phyloP scores from a whole-genome alignment of 2,888 invertebrate genomes.

The Plagodis dolabraria region DNA sequence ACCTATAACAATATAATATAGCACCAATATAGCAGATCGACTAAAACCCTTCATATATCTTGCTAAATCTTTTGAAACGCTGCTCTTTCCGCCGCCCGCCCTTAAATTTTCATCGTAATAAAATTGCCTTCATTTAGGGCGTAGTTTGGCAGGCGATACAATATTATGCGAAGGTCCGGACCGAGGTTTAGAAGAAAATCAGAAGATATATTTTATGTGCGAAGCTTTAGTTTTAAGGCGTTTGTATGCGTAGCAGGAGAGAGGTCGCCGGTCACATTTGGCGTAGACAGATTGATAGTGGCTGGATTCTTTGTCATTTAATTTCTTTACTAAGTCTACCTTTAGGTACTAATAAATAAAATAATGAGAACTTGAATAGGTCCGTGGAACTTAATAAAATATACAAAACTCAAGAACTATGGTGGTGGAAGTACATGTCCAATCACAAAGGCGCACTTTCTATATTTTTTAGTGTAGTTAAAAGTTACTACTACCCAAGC shows the following conservation, averaged over 20 bases:
- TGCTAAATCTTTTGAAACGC: conserved; percentile 4
- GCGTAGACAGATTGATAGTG: conserved; percentile 17
- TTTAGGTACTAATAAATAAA: too few species aligned
- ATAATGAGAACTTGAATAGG: too few species aligned
- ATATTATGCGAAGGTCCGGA: conserved; percentile 28
- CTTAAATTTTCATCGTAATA: conserved; percentile 29
- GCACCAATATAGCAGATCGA: background rate
- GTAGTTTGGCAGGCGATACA: conserved; percentile 26
- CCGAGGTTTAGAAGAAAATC: conserved; percentile 13
- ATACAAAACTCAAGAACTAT: too few species aligned
- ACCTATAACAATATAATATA: too few species aligned
- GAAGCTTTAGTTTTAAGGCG: background rate
- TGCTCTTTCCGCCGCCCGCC: conserved; percentile 8
- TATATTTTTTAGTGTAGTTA: too few species aligned
- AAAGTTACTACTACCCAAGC: too few species aligned
- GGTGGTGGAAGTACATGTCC: too few species aligned
- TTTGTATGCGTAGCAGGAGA: conserved; percentile 18
- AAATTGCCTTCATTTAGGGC: conserved; percentile 29
- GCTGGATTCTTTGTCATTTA: conserved; percentile 1
- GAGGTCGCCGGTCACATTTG: conserved; percentile 19
- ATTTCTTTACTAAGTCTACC: background rate
- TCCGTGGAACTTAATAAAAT: too few species aligned
- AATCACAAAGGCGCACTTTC: too few species aligned
- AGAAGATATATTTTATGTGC: conserved; percentile 15
- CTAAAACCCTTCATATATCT: conserved; percentile 4